Conservation (phyloP, 2,113 vertebrate genomes). For the Indri indri region DNA sequence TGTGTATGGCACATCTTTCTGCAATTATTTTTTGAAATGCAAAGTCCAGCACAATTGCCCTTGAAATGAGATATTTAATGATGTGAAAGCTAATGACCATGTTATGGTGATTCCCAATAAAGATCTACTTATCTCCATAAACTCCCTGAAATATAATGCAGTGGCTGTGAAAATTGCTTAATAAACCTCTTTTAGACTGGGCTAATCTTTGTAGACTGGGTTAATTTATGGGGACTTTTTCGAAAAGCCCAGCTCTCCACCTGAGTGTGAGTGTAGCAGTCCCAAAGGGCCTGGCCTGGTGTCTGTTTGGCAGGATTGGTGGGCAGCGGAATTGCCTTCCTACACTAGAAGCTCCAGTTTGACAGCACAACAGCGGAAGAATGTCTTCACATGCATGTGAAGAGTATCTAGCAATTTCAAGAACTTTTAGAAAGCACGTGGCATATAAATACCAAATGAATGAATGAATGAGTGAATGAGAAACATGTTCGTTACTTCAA, state of each 20-base stretch:
- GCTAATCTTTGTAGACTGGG: constrained; percentile 1
- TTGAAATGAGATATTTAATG: constrained; percentile 53
- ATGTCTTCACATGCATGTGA: constrained; percentile 44
- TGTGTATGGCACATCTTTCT: constrained; percentile 8
- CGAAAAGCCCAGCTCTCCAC: background rate
- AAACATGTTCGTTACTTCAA: background rate
- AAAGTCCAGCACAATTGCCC: constrained; percentile 36
- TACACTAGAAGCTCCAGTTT: background rate
- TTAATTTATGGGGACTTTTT: background rate
- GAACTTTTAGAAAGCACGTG: background rate
- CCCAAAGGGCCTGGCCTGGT: background rate
- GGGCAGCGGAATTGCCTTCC: background rate
- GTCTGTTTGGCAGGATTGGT: background rate
- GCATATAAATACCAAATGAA: background rate
- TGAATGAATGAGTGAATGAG: background rate
- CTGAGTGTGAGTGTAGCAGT: background rate
- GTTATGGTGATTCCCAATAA: constrained; percentile 38
- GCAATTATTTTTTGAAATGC: constrained; percentile 37
- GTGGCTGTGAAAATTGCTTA: constrained; percentile 4
- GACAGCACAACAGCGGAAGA: background rate
- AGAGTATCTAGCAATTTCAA: background rate
- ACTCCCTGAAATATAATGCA: constrained; percentile 41
- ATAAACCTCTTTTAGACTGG: constrained; percentile 22
- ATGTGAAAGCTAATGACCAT: constrained; percentile 2
- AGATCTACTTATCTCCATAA: constrained; percentile 1